Conservation (phyloP, 2,113 vertebrate genomes). For the Gyps fulvus region DNA sequence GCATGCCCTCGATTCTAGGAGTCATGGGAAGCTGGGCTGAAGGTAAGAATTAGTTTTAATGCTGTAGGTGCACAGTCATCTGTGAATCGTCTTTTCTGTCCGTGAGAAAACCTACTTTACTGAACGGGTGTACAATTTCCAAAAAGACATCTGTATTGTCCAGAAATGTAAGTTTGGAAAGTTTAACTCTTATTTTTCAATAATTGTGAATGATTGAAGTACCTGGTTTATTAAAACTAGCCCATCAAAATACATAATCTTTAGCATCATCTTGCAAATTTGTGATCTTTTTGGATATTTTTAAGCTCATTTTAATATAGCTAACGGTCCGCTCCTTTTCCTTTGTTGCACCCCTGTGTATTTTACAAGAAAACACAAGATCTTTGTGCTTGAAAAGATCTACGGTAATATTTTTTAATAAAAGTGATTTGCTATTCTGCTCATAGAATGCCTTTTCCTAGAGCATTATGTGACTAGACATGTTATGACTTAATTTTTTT, state of each 20-base stretch:
- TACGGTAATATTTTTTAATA: rapidly evolving
- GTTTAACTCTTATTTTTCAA: not conserved
- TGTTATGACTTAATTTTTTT: not conserved
- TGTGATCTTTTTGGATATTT: not conserved
- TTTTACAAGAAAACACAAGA: not conserved
- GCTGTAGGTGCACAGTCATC: not conserved
- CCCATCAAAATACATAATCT: not conserved
- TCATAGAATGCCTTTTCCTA: not conserved
- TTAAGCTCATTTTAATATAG: not conserved
- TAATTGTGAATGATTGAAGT: not conserved
- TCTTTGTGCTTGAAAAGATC: not conserved
- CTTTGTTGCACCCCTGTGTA: not conserved
- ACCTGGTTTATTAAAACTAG: not conserved
- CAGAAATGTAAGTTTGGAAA: not conserved
- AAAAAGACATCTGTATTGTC: not conserved
- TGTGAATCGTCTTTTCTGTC: not conserved
- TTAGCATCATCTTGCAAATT: not conserved
- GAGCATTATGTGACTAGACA: not conserved
- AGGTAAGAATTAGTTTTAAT: conserved; percentile 67
- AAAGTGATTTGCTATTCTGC: rapidly evolving
- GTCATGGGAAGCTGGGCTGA: conserved; percentile 82
- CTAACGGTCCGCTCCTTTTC: not conserved
- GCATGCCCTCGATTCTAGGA: conserved; percentile 76
- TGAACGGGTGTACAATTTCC: rapidly evolving
- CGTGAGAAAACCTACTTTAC: rapidly evolving